Percentiles rank a stretch among this genome's conserved stretches.
Conservation (phyloP, 2,113 vertebrate genomes). For the Actinemys pallida region DNA sequence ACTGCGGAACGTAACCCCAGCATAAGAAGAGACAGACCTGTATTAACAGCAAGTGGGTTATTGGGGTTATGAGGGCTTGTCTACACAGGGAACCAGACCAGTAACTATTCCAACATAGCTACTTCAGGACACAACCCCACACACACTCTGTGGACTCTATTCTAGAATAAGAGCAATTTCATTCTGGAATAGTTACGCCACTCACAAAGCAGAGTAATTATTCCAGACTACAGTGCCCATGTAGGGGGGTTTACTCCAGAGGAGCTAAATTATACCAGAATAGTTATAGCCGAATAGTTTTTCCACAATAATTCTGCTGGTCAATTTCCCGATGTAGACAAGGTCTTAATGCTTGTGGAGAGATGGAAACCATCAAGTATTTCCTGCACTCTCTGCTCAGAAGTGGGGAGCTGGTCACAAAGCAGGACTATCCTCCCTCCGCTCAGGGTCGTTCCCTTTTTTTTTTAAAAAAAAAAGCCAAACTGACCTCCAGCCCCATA, state of each 20-base stretch:
- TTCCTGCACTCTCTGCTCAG: background rate
- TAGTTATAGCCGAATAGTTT: background rate
- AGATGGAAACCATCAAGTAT: background rate
- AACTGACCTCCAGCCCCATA: background rate
- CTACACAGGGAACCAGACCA: background rate
- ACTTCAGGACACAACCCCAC: background rate
- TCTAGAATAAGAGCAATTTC: fast-evolving
- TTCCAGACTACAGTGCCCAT: fast-evolving
- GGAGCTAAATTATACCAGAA: fast-evolving
- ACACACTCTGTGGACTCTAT: background rate
- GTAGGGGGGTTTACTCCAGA: background rate
- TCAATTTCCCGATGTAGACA: background rate
- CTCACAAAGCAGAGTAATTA: fast-evolving
- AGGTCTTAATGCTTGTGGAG: background rate
- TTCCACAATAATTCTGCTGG: background rate
- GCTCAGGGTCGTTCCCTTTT: background rate
- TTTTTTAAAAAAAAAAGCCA: background rate
- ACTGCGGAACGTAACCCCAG: too few relatives aligned
- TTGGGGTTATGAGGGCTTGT: background rate
- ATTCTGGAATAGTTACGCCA: background rate
- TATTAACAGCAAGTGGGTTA: background rate
- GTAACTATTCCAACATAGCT: background rate
- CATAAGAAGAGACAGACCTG: too few relatives aligned
- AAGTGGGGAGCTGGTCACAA: background rate
- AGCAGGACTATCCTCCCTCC: background rate